phyloP scores from a whole-genome alignment of 2,888 invertebrate species.

The Philereme transversata region DNA sequence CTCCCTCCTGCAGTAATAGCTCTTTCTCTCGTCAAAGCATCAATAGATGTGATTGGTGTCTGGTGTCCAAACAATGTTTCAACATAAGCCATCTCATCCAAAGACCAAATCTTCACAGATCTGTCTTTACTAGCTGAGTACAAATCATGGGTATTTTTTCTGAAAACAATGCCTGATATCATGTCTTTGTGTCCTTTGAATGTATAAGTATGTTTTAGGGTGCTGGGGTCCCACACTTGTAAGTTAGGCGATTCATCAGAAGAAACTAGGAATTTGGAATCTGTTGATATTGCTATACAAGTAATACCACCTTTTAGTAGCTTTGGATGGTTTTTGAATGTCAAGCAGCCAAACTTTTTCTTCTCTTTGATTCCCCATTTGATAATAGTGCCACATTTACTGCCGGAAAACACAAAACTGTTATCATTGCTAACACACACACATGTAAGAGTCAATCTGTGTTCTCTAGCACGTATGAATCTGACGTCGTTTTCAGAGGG shows the following conservation, averaged over 20 bases:
- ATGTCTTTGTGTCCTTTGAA: constrained; percentile 91
- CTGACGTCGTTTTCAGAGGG: constrained; percentile 67
- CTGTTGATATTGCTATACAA: constrained; percentile 89
- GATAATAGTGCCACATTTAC: constrained; percentile 94
- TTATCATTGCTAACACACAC: constrained; percentile 90
- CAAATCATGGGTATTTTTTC: constrained; percentile 92
- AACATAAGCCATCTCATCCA: constrained; percentile 98
- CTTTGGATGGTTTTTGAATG: constrained; percentile 73
- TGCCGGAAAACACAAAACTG: constrained; percentile 90
- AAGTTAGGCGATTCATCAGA: constrained; percentile 85
- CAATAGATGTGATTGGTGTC: constrained; percentile 92
- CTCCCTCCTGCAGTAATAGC: constrained; percentile 95
- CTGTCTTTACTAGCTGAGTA: constrained; percentile 91
- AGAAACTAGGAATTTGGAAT: constrained; percentile 91
- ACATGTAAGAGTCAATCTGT: constrained; percentile 91
- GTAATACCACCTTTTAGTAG: constrained; percentile 81
- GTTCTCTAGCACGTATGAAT: constrained; percentile 89
- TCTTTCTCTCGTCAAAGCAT: constrained; percentile 93
- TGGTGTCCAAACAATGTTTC: constrained; percentile 98
- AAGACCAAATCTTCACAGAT: constrained; percentile 96
- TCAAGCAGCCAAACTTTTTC: constrained; percentile 84
- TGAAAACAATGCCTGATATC: constrained; percentile 92
- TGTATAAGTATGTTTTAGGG: constrained; percentile 89
- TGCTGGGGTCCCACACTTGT: constrained; percentile 92
- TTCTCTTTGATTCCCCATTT: constrained; percentile 91